Percentiles rank a stretch among this genome's conserved stretches.
Conservation (phyloP, 2,113 vertebrate species). For the Trematomus loennbergii region DNA sequence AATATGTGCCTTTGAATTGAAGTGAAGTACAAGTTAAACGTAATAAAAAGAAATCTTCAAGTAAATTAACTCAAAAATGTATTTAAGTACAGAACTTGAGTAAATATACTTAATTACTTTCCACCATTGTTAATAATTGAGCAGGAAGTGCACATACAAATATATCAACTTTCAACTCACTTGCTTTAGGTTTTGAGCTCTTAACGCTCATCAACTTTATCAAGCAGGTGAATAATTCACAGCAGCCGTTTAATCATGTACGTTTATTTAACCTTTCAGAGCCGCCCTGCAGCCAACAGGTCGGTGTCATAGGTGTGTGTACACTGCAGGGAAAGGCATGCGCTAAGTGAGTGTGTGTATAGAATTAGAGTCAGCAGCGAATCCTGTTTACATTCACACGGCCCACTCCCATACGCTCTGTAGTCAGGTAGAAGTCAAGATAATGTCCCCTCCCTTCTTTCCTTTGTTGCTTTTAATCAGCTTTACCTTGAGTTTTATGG, state of each 20-base stretch:
- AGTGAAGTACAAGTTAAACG: too few relatives aligned
- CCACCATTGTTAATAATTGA: not conserved
- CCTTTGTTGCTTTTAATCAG: constrained; percentile 5
- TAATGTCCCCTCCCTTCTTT: not conserved
- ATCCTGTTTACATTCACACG: constrained; percentile 69
- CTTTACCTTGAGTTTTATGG: constrained; percentile 2
- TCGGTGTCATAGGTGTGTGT: constrained; percentile 61
- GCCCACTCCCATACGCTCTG: constrained; percentile 9
- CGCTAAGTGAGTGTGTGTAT: constrained; percentile 63
- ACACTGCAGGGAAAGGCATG: constrained; percentile 62
- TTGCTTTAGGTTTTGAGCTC: not conserved
- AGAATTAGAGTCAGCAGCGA: constrained; percentile 38
- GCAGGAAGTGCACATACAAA: constrained; percentile 45
- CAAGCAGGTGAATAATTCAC: constrained; percentile 73
- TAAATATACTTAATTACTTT: too few relatives aligned
- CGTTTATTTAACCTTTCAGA: constrained; percentile 41
- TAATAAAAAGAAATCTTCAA: too few relatives aligned
- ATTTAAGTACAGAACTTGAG: too few relatives aligned
- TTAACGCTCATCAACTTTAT: constrained; percentile 26
- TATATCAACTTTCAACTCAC: constrained; percentile 26
- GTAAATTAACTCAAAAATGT: too few relatives aligned
- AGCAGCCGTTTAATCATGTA: constrained; percentile 46
- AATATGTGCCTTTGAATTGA: too few relatives aligned
- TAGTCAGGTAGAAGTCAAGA: constrained; percentile 8
- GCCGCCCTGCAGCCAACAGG: constrained; percentile 13